Evolutionary conservation across 2,797 vertebrate species (phyloP), one percentile per base, ranked within the genome.

Genomic region (Lagorchestes hirsutus): DNA sequence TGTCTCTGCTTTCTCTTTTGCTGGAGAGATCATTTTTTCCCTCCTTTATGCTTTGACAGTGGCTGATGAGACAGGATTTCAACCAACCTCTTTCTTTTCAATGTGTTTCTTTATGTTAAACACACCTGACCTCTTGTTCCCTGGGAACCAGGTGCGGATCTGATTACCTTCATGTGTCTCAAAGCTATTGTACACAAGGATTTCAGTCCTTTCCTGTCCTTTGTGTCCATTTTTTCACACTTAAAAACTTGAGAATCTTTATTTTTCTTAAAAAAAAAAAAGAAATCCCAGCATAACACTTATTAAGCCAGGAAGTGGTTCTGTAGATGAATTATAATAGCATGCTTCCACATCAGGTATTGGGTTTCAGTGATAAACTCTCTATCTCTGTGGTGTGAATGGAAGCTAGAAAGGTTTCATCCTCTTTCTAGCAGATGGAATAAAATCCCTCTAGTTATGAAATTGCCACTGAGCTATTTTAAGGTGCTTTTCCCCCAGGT

Each of bases 401-500:
- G 95, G 98, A 97, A 98, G 97, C 97, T 98, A 97, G 98, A 97
- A 98, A 98, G 96, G 97, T 97, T 98, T 98, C 97, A 97, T 98
- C 97, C 93, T 97, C 96, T 97, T 96, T 97, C 95, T 94, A 97
- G 96, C 97, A 98, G 98, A 98, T 98, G 98, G 97, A 97, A 97
- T 96, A 97, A 98, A 98, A 97, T 98, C 98, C 98, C 97, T 92
- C 98, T 97, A 96, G 96, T 98, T 98, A 98, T 98, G 98, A 98
- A 98, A 97, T 98, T 98, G 97, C 93, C 91, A 95, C 93, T 90
- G 92, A 98, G 96, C 94, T 98, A 98, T 98, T 98, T 98, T 98
- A 97, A 97, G 95, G 96, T 98, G 97, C 97, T 95, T 97, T 94
- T 97, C 94, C 91, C 97, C 93, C 97, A 93, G 96, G 56, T 59